Evolutionary conservation across 2,113 vertebrate genomes (phyloP).

Genomic region (Illadopsis cleaveri): DNA sequence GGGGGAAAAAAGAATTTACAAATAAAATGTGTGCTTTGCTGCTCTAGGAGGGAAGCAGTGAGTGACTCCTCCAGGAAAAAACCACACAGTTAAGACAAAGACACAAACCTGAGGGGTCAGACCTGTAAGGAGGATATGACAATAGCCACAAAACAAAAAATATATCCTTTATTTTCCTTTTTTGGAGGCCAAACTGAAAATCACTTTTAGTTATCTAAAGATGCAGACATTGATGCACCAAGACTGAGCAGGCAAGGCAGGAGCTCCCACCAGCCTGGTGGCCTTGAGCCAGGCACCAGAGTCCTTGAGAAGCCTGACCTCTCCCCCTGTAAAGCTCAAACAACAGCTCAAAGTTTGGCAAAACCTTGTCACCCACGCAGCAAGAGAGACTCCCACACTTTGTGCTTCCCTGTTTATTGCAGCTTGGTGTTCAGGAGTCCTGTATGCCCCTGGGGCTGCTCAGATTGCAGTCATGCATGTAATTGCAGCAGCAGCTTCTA

Average conservation of each 20-base stretch:
- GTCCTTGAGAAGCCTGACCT: neutral
- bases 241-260: neutral
- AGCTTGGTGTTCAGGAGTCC: neutral
- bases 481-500: neutral
- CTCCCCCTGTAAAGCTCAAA: neutral
- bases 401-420: neutral
- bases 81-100: neutral
- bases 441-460: neutral
- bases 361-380: neutral
- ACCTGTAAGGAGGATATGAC: neutral
- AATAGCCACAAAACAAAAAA: neutral
- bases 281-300: neutral
- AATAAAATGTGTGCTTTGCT: neutral
- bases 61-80: neutral
- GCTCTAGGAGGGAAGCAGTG: neutral
- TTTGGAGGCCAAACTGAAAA: neutral
- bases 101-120: accelerated
- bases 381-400: neutral
- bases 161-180: neutral
- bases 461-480: neutral
- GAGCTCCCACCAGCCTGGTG: neutral
- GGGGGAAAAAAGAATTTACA: neutral
- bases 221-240: neutral
- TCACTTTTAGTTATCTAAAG: neutral
- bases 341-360: neutral